A percentile compares a stretch with the other conserved stretches of the same genome.
Evolutionary conservation across 2,113 vertebrate species (phyloP).

Genomic region (Ploceus nigricollis): DNA sequence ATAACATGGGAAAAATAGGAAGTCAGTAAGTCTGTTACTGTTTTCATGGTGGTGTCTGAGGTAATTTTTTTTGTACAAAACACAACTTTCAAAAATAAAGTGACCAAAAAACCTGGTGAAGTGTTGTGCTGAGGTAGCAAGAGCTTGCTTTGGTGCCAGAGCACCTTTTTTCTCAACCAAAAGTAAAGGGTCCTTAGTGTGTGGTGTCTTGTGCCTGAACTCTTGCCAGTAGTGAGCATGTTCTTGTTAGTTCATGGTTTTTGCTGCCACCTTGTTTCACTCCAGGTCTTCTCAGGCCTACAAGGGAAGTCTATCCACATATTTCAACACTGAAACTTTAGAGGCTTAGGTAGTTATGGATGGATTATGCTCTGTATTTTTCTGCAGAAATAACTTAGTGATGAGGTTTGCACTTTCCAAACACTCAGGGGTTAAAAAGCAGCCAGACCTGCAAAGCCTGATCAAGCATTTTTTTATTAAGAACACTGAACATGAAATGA

Average conservation of each 20-base stretch:
- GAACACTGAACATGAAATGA: background rate
- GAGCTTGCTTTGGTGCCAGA: background rate
- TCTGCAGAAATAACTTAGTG: background rate
- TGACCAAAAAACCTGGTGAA: conserved; percentile 26
- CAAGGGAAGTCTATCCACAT: too few relatives aligned
- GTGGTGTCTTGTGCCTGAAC: background rate
- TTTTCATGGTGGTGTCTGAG: conserved; percentile 52
- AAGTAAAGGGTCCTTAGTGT: background rate
- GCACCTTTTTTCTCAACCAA: background rate
- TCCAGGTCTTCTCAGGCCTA: background rate
- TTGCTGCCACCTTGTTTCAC: background rate
- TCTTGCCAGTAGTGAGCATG: background rate
- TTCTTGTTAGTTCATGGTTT: background rate
- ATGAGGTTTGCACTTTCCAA: background rate
- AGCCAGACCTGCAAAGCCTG: conserved; percentile 3
- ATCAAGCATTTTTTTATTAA: conserved; percentile 47
- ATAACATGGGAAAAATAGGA: conserved; percentile 41
- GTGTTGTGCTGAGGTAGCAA: background rate
- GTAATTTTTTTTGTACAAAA: conserved; percentile 74
- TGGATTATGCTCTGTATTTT: background rate
- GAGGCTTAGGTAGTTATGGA: background rate
- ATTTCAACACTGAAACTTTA: background rate
- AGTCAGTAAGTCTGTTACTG: conserved; percentile 1
- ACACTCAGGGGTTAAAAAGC: background rate
- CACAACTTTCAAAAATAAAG: conserved; percentile 68